These are phyloP conservation scores for Parotia lawesii DNA, from an alignment of 2,113 vertebrate genomes.

Conservation along the genomic window DNA sequence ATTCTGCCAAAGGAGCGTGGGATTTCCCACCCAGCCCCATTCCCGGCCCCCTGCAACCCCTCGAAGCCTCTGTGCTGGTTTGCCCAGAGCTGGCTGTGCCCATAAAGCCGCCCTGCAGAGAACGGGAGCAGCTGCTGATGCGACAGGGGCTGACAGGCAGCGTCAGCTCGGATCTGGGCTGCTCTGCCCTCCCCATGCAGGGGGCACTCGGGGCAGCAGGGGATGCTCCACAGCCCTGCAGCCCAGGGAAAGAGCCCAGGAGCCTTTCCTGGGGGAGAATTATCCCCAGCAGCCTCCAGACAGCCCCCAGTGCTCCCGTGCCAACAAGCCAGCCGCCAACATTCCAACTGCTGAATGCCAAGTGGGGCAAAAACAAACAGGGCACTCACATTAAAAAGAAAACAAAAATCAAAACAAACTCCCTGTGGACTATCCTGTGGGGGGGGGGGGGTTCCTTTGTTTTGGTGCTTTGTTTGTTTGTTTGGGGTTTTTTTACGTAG, in stretches of 20 bases:
- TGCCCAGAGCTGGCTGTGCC: background rate
- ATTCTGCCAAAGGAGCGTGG: background rate
- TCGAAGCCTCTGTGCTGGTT: background rate
- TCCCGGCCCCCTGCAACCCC: background rate
- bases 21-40: background rate
- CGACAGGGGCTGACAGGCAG: background rate
- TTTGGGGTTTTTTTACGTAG: background rate
- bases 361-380: background rate
- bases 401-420: rapidly evolving
- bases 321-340: background rate
- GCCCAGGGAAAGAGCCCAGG: background rate
- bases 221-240: background rate
- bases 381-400: background rate
- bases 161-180: background rate
- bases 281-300: background rate
- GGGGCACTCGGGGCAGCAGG: rapidly evolving
- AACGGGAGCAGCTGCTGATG: background rate
- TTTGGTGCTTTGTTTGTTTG: background rate
- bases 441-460: background rate
- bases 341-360: background rate
- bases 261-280: background rate
- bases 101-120: background rate
- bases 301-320: background rate
- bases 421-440: background rate
- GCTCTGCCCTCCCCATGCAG: background rate